These are phyloP conservation scores for Laticauda laticaudata DNA, from an alignment of 2,113 vertebrate genomes.

Conservation along the genomic window DNA sequence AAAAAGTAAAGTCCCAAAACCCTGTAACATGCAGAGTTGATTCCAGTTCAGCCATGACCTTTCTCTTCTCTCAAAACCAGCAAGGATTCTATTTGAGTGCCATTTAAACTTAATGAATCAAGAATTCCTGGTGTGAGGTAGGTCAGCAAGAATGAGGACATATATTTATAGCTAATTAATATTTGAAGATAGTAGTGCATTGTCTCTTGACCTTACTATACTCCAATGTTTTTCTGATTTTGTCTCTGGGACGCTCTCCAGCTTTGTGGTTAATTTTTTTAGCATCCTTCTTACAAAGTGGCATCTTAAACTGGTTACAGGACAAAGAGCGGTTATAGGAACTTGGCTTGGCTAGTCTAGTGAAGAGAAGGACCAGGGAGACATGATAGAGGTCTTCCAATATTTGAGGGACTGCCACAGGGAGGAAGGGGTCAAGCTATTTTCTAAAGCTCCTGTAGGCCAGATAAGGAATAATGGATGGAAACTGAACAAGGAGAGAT, in stretches of 20 bases:
- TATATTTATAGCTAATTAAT: slow-evolving; percentile 15
- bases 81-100: slow-evolving; percentile 29
- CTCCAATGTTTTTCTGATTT: neutral
- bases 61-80: slow-evolving; percentile 31
- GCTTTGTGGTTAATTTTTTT: neutral
- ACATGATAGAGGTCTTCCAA: too few relatives aligned
- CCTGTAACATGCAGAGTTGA: neutral
- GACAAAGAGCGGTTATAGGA: too few relatives aligned
- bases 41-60: neutral
- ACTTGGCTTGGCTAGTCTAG: too few relatives aligned
- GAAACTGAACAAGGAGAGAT: too few relatives aligned
- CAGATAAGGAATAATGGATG: too few relatives aligned
- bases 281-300: neutral
- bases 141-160: slow-evolving; percentile 27
- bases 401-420: too few relatives aligned
- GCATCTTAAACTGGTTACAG: neutral
- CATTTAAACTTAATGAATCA: slow-evolving; percentile 16
- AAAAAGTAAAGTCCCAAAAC: neutral
- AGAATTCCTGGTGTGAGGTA: slow-evolving; percentile 7
- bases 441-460: too few relatives aligned
- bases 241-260: neutral
- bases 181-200: neutral
- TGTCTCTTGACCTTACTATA: neutral
- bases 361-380: too few relatives aligned
- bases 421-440: too few relatives aligned